Evolutionary conservation across 2,797 vertebrate species (phyloP).

Genomic region (Diceros bicornis): DNA sequence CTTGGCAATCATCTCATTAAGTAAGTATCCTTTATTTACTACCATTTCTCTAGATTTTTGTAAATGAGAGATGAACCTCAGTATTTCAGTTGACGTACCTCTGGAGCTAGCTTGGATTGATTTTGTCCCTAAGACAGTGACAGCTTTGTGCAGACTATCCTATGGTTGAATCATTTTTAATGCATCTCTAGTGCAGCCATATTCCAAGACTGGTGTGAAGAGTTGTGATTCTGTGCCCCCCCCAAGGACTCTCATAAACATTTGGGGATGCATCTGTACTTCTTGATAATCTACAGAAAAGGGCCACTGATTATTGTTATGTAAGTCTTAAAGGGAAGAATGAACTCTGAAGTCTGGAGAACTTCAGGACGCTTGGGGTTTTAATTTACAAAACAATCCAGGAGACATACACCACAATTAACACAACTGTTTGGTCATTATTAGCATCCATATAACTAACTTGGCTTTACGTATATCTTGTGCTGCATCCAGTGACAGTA

Average conservation of each 20-base stretch:
- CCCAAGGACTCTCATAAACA: neutral
- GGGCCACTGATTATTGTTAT: neutral
- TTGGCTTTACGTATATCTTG: neutral
- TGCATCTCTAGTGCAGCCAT: neutral
- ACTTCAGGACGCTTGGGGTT: neutral
- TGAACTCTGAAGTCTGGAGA: neutral
- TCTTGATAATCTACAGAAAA: neutral
- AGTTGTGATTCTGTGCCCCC: neutral
- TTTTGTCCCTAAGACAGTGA: neutral
- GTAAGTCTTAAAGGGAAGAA: neutral
- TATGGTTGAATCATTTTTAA: neutral
- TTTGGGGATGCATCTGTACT: neutral
- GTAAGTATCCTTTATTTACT: constrained; percentile 1
- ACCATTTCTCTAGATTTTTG: constrained; percentile 7
- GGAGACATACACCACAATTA: neutral
- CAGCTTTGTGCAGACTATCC: neutral
- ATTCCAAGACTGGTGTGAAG: neutral
- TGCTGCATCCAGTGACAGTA: neutral
- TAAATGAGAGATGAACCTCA: neutral
- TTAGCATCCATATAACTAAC: neutral
- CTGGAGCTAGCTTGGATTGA: neutral
- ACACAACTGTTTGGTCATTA: neutral
- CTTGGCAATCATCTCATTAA: neutral
- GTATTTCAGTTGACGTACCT: neutral
- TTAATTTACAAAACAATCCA: neutral